phyloP scores from a whole-genome alignment of 2,888 invertebrate species.

The Tetragnatha montana region DNA sequence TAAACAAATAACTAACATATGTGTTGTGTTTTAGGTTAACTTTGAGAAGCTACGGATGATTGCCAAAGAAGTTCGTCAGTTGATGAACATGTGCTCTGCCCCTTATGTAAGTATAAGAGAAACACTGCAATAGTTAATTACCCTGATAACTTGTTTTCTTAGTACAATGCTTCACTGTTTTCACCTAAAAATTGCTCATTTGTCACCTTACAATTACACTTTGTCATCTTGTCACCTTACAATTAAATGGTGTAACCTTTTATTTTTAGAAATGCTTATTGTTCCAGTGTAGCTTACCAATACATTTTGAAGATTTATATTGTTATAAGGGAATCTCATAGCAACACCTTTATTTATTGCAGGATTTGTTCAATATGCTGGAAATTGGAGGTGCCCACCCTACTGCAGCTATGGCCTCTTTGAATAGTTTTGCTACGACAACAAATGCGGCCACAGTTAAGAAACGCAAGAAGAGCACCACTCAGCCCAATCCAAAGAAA shows the following conservation, averaged over 20 bases:
- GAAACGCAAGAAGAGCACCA: constrained; percentile 89
- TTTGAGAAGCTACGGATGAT: constrained; percentile 99
- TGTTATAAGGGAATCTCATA: neutral
- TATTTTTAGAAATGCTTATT: neutral
- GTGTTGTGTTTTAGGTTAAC: constrained; percentile 80
- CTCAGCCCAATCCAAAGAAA: constrained; percentile 95
- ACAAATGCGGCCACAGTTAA: constrained; percentile 85
- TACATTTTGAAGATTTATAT: too few species aligned
- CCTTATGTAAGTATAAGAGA: constrained; percentile 67
- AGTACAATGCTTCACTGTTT: too few species aligned
- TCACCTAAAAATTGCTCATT: too few species aligned
- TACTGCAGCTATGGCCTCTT: constrained; percentile 90
- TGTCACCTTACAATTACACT: too few species aligned
- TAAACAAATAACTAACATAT: neutral
- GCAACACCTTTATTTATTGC: constrained; percentile 39
- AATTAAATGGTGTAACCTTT: neutral
- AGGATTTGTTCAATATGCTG: constrained; percentile 87
- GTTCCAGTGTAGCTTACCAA: neutral
- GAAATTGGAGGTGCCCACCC: constrained; percentile 91
- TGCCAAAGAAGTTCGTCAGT: constrained; percentile 87
- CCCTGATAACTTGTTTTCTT: too few species aligned
- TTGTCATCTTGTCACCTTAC: too few species aligned
- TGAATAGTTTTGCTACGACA: constrained; percentile 79
- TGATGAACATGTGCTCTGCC: constrained; percentile 74
- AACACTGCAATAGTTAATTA: too few species aligned